Evolutionary conservation across 37 sponge, comb jelly and placozoan genomes (phyloP).

Genomic region (Agelas oroides): DNA sequence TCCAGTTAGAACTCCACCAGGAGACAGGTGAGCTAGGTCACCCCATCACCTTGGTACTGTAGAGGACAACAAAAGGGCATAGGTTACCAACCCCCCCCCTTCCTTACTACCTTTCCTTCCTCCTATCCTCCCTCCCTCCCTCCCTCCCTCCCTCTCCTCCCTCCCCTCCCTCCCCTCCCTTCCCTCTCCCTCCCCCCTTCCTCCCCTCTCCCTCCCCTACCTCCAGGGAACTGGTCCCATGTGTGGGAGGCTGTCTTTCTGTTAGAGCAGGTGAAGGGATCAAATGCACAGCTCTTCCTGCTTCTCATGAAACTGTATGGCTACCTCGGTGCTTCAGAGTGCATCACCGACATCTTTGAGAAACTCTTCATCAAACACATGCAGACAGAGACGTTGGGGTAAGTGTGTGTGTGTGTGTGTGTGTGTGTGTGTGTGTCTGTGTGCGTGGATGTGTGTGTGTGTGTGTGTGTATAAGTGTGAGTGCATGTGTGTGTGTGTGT

Average conservation of each 20-base stretch:
- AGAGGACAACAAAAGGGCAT: constrained; percentile 4
- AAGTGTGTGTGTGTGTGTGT: neutral
- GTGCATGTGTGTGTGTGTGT: constrained; percentile 12
- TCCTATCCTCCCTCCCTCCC: neutral
- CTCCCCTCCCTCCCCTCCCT: neutral
- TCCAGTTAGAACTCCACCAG: constrained; percentile 59
- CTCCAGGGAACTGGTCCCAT: constrained; percentile 26
- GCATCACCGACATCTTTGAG: constrained; percentile 79
- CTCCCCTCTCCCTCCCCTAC: neutral
- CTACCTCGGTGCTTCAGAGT: constrained; percentile 68
- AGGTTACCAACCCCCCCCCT: neutral
- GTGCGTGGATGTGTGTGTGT: constrained; percentile 16
- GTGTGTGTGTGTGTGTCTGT: constrained; percentile 8
- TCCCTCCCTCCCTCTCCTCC: neutral
- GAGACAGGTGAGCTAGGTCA: constrained; percentile 59
- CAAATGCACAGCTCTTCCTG: constrained; percentile 58
- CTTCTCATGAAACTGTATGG: constrained; percentile 71
- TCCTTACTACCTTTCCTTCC: neutral
- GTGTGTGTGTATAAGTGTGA: neutral
- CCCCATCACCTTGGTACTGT: no score
- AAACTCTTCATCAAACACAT: constrained; percentile 70
- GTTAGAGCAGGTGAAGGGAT: constrained; percentile 47
- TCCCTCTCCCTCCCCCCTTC: neutral
- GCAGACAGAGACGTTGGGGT: constrained; percentile 80
- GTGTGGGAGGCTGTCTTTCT: constrained; percentile 62